These are phyloP conservation scores for Halictus ligatus DNA, from an alignment of 2,888 invertebrate genomes.

Conservation along the genomic window DNA sequence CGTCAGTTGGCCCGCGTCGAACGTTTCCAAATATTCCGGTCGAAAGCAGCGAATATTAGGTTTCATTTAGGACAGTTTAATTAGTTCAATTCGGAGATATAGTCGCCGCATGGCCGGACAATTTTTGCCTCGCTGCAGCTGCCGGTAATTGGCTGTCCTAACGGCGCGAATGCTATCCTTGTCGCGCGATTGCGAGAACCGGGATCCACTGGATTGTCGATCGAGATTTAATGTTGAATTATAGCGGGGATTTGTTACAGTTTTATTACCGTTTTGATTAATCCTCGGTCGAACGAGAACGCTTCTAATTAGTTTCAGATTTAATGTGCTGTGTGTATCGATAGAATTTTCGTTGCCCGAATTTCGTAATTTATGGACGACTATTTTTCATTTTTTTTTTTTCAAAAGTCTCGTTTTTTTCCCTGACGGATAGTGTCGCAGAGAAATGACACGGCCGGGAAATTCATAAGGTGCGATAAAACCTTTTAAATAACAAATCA, in stretches of 20 bases:
- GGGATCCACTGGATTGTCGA: constrained; percentile 8
- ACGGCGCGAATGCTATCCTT: background rate
- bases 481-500: background rate
- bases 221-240: constrained; percentile 7
- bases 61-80: constrained; percentile 66
- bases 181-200: constrained; percentile 6
- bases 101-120: constrained; percentile 19
- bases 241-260: constrained; percentile 5
- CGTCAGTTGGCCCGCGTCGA: background rate
- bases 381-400: background rate
- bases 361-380: background rate
- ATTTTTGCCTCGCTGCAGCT: constrained; percentile 48
- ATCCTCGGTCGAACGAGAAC: background rate
- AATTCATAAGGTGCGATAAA: background rate
- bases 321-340: background rate
- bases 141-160: constrained; percentile 55
- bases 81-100: constrained; percentile 56
- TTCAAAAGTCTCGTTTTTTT: background rate
- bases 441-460: background rate
- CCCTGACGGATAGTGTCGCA: too few species aligned
- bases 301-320: background rate
- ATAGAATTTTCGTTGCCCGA: background rate
- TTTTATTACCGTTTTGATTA: constrained; percentile 3
- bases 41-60: constrained; percentile 21
- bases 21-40: constrained; percentile 11